These are phyloP conservation scores for Orthonychiurus folsomi DNA, from an alignment of 2,888 invertebrate genomes.

Conservation along the genomic window DNA sequence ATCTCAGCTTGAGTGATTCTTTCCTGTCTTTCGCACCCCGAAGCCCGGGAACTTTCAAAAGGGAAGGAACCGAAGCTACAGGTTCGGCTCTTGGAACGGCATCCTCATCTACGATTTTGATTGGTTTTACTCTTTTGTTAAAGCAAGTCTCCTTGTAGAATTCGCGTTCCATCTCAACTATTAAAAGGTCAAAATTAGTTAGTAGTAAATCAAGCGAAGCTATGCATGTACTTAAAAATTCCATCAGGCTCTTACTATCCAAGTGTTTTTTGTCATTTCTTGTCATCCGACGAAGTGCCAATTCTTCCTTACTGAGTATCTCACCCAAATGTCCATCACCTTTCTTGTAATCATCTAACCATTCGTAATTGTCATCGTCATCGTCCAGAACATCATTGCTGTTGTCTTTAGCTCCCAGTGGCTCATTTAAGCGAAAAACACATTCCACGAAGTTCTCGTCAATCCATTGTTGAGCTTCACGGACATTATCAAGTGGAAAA, in stretches of 20 bases:
- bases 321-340: background rate
- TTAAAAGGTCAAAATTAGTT: background rate
- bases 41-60: background rate
- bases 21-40: background rate
- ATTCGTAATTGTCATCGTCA: slow-evolving; percentile 8
- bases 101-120: slow-evolving; percentile 2
- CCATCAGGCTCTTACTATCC: background rate
- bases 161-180: too few relatives aligned
- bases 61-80: background rate
- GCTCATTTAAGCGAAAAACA: slow-evolving; percentile 3
- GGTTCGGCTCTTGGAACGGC: background rate
- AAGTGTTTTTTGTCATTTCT: too few relatives aligned
- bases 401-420: background rate
- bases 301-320: too few relatives aligned
- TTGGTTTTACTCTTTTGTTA: too few relatives aligned
- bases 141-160: too few relatives aligned
- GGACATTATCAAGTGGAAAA: slow-evolving; percentile 1
- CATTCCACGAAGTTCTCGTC: background rate
- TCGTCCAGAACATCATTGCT: slow-evolving; percentile 3
- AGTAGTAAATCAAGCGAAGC: background rate
- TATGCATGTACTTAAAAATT: background rate
- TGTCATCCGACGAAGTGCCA: too few relatives aligned
- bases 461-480: slow-evolving; percentile 1
- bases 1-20: background rate
- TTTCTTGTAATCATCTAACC: slow-evolving; percentile 2